phyloP scores from a whole-genome alignment of 2,113 vertebrate genomes.

The Anser brachyrhynchus region DNA sequence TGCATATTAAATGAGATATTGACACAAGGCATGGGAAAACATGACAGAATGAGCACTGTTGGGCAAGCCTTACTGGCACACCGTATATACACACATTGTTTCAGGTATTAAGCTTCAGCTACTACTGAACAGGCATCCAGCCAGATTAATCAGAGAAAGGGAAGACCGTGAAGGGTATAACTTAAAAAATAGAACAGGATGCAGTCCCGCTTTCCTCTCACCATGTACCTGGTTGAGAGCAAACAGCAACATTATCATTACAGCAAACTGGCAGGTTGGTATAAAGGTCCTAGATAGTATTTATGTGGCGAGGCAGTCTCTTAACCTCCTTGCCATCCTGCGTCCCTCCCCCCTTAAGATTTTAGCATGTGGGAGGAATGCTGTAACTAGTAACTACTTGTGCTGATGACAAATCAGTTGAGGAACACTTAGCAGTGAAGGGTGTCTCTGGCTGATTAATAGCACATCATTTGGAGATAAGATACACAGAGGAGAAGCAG shows the following conservation, averaged over 20 bases:
- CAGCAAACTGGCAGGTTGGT: constrained; percentile 34
- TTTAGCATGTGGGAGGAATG: constrained; percentile 69
- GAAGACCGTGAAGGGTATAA: constrained; percentile 27
- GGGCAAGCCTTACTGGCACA: constrained; percentile 16
- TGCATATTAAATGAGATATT: background rate
- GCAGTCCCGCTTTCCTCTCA: background rate
- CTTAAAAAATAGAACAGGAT: background rate
- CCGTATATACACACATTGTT: background rate
- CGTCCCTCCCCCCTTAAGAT: background rate
- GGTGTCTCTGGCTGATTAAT: constrained; percentile 74
- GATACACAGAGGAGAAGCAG: constrained; percentile 58
- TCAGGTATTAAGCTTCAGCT: constrained; percentile 15
- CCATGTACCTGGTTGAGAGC: background rate
- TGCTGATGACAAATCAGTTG: constrained; percentile 68
- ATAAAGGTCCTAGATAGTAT: constrained; percentile 62
- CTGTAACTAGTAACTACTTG: constrained; percentile 76
- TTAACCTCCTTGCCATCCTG: background rate
- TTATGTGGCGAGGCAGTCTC: constrained; percentile 46
- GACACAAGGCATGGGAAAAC: constrained; percentile 38
- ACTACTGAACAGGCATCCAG: constrained; percentile 26
- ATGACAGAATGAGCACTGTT: background rate
- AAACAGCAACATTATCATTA: background rate
- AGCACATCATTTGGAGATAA: constrained; percentile 69
- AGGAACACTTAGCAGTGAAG: constrained; percentile 66
- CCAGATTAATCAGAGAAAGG: constrained; percentile 29